Percentiles rank a stretch among this genome's conserved stretches.
Evolutionary conservation across 1,140 invertebrate species (phyloP).

Genomic region (Tyrophagus putrescentiae): DNA sequence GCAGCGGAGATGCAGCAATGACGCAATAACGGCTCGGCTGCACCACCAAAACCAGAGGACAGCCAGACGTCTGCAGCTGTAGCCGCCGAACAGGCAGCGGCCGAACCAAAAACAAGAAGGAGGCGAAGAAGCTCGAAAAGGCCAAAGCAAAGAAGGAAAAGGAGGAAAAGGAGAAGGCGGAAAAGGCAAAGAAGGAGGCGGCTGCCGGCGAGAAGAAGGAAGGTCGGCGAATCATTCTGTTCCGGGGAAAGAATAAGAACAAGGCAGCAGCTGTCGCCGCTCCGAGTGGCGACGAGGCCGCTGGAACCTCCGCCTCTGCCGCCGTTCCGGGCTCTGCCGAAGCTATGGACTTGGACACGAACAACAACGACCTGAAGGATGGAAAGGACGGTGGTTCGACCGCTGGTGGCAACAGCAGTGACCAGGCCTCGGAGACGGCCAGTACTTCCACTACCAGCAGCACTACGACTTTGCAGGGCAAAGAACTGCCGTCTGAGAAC

Average conservation of each 20-base stretch:
- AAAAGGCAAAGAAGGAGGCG: background rate
- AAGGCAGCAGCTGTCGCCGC: background rate
- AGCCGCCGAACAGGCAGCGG: too few species aligned
- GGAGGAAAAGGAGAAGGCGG: background rate
- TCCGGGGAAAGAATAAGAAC: background rate
- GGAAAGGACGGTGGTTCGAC: too few species aligned
- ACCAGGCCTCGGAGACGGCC: background rate
- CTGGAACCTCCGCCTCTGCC: background rate
- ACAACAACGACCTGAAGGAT: conserved; percentile 5
- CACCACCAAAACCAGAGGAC: too few species aligned
- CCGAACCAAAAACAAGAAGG: too few species aligned
- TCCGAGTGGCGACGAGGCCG: background rate
- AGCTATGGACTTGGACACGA: background rate
- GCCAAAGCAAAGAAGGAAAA: background rate
- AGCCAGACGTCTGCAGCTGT: too few species aligned
- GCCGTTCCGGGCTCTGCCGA: background rate
- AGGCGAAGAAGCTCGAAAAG: background rate
- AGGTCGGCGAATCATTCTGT: conserved; percentile 6
- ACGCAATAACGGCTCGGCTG: too few species aligned
- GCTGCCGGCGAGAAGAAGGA: background rate
- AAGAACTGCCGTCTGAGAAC: background rate
- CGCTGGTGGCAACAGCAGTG: background rate
- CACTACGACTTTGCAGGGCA: background rate
- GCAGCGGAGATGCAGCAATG: too few species aligned
- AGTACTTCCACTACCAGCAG: background rate